phyloP scores from a whole-genome alignment of 2,888 invertebrate genomes.

The Phortica magna region DNA sequence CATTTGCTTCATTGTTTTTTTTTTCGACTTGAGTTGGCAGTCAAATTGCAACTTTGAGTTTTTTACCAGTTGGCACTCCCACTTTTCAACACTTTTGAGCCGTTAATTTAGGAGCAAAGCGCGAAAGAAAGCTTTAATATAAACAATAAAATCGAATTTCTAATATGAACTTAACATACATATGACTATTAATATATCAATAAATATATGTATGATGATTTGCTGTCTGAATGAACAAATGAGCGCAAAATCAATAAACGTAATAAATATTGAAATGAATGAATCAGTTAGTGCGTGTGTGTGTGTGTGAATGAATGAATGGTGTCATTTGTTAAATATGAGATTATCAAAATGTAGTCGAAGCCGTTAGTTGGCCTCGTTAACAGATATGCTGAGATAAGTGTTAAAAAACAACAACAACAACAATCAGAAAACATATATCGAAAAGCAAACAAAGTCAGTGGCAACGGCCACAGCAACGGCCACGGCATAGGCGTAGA shows the following conservation, averaged over 20 bases:
- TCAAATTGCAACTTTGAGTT: no score
- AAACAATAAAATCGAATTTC: no score
- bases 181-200: no score
- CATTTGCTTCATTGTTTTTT: no score
- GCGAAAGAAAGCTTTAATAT: no score
- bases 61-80: no score
- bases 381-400: conserved; percentile 55
- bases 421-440: conserved; percentile 3
- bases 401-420: conserved; percentile 56
- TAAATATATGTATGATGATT: no score
- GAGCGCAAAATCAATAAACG: conserved; percentile 5
- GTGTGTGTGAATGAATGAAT: conserved; percentile 46
- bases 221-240: conserved; percentile 12
- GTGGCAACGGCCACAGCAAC: conserved; percentile 35
- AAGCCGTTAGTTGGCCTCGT: conserved; percentile 71
- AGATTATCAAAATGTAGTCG: conserved; percentile 68
- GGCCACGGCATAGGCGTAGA: conserved; percentile 12
- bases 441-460: neutral
- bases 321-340: conserved; percentile 68
- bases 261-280: conserved; percentile 26
- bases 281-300: neutral
- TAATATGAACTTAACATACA: no score
- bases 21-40: no score
- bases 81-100: no score
- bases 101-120: no score